Base-by-base conservation (phyloP, 2,888 invertebrate species). In the Aspidiotus destructor region DNA sequence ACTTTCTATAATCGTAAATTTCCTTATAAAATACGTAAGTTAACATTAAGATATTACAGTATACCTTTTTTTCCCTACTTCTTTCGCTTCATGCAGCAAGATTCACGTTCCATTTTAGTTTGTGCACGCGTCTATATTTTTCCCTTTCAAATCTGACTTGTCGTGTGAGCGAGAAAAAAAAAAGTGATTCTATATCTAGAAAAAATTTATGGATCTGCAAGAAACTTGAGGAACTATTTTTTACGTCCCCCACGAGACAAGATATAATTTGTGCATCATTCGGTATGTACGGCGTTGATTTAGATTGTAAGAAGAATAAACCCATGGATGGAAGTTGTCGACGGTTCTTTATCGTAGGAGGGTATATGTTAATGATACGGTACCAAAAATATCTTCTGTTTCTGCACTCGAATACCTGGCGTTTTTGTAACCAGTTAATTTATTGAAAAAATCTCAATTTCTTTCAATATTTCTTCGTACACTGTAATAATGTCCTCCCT, bases 1-100 rank as follows among this genome's bases (percentile, higher is more conserved):
- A 67, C 67, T 67, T 67, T 67, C 67, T 60, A 67, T 60, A 67
- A 67, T 67, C 67, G 67, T 67, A 67, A 67, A 67, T 67, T 67
- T 67, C 67, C 67, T 57, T 57, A 57, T 67, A 60, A 67, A 67
- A 67, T 67, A 67, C 67, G 67, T 54, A 54, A 58, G 42, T 42
- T 42, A 67, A 67, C 67, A 67, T 67, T 67, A 67, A 67, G 67
- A 67, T 67, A 67, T 67, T 67, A 67, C 42, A 41, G 61, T 61
- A 58, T 60, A 60, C 60, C 41, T 65, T 40, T 52, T 52, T 62
- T 53, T 65, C 60, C 41, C 40, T 58, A 8, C 60, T 52, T 53
- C 62, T 28, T 28, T 28, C 28, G 28, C 28, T 28, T 28, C 28
- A 28, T 28, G 58, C 58, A 65, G 67, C 58, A 58, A 58, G 58